phyloP scores from a whole-genome alignment of 2,797 vertebrate species.

The Serranus cabrilla region DNA sequence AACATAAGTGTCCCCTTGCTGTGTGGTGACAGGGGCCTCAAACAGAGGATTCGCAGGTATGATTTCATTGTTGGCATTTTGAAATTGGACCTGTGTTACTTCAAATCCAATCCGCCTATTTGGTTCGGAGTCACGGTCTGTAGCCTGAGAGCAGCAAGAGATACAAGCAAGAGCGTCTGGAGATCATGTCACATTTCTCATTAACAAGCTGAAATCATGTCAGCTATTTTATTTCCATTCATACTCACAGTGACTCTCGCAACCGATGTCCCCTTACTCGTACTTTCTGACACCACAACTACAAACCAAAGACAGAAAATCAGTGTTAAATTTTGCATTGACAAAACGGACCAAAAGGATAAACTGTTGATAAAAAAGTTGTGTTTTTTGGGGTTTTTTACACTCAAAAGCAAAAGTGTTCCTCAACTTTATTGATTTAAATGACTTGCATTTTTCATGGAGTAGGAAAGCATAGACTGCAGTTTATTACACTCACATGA shows the following conservation, averaged over 20 bases:
- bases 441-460: not conserved
- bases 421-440: too few species aligned
- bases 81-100: constrained; percentile 80
- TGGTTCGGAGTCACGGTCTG: constrained; percentile 86
- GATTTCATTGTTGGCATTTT: constrained; percentile 38
- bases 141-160: constrained; percentile 84
- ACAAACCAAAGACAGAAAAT: constrained; percentile 31
- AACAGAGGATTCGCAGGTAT: constrained; percentile 71
- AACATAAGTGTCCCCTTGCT: constrained; percentile 76
- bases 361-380: not conserved
- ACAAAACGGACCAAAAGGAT: too few species aligned
- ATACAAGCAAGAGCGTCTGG: not conserved
- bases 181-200: not conserved
- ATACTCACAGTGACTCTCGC: constrained; percentile 87
- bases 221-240: not conserved
- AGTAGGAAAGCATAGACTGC: not conserved
- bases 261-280: constrained; percentile 84
- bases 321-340: not conserved
- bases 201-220: not conserved
- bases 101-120: constrained; percentile 84
- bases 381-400: too few species aligned
- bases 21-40: constrained; percentile 51
- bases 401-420: too few species aligned
- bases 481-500: constrained; percentile 72
- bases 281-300: constrained; percentile 93